Base-by-base conservation (phyloP, 2,113 vertebrate genomes). In the Peromyscus maniculatus region DNA sequence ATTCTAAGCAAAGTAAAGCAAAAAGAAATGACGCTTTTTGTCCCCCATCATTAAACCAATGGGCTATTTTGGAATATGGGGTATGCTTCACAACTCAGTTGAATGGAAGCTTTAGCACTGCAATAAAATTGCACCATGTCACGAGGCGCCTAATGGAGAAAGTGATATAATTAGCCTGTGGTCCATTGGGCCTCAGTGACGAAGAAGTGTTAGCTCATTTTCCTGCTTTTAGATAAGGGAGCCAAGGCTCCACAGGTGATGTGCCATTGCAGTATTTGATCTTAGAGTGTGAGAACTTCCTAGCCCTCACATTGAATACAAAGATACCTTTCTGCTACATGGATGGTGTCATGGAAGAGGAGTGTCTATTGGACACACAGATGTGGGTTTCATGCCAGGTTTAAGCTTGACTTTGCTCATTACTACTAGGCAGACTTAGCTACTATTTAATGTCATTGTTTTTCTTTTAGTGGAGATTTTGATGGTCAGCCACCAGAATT, bases 1-100 rank as follows among this genome's bases (percentile, higher is more conserved):
- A 87, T 77, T 91, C 72, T 24, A 83, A 91, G 59, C 71, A 97
- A 91, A 95, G 75, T 67, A 90, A 87, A 93, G 59, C 8, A 66
- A 77, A 74, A 66, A 74, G 66, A 88, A 83, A 88, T 57, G 43
- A 36, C 74, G 55, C 52, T 31, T 93, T 80, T 59, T 6, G 16
- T 39, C 67, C 46, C 78, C 57, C 46, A 26, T 78, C 2, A 7
- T 94, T 77, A 95, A 94, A 80, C 55, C 59, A 52, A 19, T 10
- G 4, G 87, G 55, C 33, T 84, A 1, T 75, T 28, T 22, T 71
- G 62, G 78, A 66, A 64, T 87, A 24, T 10, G 13, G 66, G 69
- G 46, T 6, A 28, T 6, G 3, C 77, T 79, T 80, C 66, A 71
- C 49, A 46, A 0, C 62, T 59, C 64, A 24, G 71, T 43, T 0